A percentile compares a stretch with the other conserved stretches of the same genome.
Conservation (phyloP, 2,797 vertebrate genomes). For the Notamacropus eugenii region DNA sequence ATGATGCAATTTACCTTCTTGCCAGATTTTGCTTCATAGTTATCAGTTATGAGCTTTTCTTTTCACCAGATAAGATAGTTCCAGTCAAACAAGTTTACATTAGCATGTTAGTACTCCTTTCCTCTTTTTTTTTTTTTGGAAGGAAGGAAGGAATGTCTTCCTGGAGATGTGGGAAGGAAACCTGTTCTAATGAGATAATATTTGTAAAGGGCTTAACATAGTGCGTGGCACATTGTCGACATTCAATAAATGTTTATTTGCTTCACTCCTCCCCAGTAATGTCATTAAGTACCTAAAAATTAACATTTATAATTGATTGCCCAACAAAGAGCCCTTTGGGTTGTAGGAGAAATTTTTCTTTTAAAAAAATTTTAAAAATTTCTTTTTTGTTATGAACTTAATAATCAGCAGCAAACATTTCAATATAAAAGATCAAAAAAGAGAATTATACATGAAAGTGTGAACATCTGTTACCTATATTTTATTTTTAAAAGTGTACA, state of each 20-base stretch:
- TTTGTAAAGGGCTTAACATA: neutral
- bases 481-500: neutral
- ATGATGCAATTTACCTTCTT: neutral
- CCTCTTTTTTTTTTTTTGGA: neutral
- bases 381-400: neutral
- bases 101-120: neutral
- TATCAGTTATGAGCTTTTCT: neutral
- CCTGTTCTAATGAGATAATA: neutral
- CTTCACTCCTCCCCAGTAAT: neutral
- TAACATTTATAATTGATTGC: neutral
- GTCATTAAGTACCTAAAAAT: neutral
- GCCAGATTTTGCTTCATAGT: conserved; percentile 6
- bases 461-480: neutral
- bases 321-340: neutral
- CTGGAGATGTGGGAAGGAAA: neutral
- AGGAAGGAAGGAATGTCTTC: neutral
- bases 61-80: neutral
- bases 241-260: conserved; percentile 31
- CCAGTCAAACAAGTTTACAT: conserved; percentile 2
- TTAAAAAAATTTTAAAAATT: neutral
- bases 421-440: neutral
- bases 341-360: neutral
- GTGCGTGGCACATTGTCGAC: conserved; percentile 13
- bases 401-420: neutral
- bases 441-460: neutral